Base-by-base conservation (phyloP, 2,888 invertebrate genomes). In the Chaitophorus viminalis region DNA sequence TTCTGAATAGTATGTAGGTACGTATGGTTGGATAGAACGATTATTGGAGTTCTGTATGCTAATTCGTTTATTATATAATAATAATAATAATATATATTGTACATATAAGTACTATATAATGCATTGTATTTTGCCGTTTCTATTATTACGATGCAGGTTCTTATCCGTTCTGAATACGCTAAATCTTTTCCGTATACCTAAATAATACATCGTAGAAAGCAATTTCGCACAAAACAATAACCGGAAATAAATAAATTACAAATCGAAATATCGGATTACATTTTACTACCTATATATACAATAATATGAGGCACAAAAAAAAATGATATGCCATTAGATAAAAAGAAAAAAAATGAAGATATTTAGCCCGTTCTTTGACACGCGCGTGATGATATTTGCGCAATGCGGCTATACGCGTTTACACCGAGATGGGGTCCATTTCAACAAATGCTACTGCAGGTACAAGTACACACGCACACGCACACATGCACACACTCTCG, bases 321-420 rank as follows among this genome's bases (percentile, higher is more conserved):
- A 46, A 46, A 46, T 46, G 14, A 46, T 1, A 46, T 14, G 11
- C 46, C 11, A 46, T 6, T 25, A 60, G 60, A 60, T 25, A 25
- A 60, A 60, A 60, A 18, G 54, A 52, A 52, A 82, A 82, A 70
- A 3, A 54, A 17, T 21, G 29, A 70, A 82, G 0, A 82, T 46
- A 70, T 82, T 46, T 52, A 82, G 18, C 46, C n/a, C 52, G 31
- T 1, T 77, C 72, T 29, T 29, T n/a, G 25, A 25, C 21, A 25
- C 60, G 25, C 76, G 17, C 29, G n/a, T n/a, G n/a, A n/a, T n/a
- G n/a, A 11, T 39, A 46, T 83, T 83, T 83, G 75, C 83, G 83
- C 83, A 83, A 75, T 83, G 83, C 83, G 60, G 65, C 2, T 74
- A 36, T 9, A 52, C 21, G 11, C 46, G 65, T 9, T 1, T 46